phyloP scores from a whole-genome alignment of 1,140 invertebrate genomes.

The Dermatophagoides farinae region DNA sequence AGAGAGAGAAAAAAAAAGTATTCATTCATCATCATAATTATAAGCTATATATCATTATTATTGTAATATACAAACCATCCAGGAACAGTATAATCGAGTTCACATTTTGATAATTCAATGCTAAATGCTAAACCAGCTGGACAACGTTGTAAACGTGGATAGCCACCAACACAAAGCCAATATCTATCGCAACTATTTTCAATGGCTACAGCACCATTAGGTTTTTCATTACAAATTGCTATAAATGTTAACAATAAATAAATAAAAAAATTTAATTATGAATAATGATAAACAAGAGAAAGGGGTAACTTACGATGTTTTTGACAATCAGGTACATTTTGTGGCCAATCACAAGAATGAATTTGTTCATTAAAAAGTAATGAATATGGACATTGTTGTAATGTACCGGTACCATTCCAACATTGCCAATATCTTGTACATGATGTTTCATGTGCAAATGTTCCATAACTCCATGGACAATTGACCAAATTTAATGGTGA shows the following conservation, averaged over 20 bases:
- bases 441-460: conserved; percentile 74
- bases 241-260: conserved; percentile 19
- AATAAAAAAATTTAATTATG: neutral
- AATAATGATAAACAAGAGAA: neutral
- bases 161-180: conserved; percentile 75
- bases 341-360: conserved; percentile 76
- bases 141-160: conserved; percentile 66
- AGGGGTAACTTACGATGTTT: conserved; percentile 63
- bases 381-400: conserved; percentile 73
- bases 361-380: conserved; percentile 71
- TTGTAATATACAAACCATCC: conserved; percentile 6
- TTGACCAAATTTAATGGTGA: conserved; percentile 59
- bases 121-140: conserved; percentile 78
- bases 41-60: too few relatives aligned
- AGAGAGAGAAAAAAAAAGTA: neutral
- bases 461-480: conserved; percentile 77
- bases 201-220: conserved; percentile 42
- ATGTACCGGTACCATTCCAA: conserved; percentile 76
- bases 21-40: neutral
- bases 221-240: conserved; percentile 69
- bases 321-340: conserved; percentile 73
- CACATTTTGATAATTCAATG: conserved; percentile 20
- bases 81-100: neutral
- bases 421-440: conserved; percentile 83
- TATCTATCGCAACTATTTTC: conserved; percentile 76